Conservation (phyloP, 2,113 vertebrate genomes). For the Holacanthus passer region DNA sequence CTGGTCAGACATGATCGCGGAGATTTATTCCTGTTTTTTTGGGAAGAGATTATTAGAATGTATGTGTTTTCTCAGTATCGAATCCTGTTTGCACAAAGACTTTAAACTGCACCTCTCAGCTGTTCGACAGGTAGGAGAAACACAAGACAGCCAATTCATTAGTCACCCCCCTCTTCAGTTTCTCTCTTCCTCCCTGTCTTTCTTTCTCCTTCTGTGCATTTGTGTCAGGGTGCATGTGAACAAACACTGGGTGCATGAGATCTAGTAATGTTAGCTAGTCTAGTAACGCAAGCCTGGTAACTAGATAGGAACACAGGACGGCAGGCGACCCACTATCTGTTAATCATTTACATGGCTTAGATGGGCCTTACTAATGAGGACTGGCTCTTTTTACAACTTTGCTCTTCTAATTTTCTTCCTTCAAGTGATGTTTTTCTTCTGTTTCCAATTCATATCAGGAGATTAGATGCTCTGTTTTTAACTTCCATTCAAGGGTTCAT, state of each 20-base stretch:
- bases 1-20: conserved; percentile 41
- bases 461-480: neutral
- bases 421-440: neutral
- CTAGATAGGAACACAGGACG: conserved; percentile 68
- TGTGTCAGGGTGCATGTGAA: conserved; percentile 53
- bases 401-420: neutral
- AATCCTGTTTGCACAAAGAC: conserved; percentile 39
- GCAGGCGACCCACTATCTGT: conserved; percentile 35
- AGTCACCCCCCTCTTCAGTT: conserved; percentile 54
- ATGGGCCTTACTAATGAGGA: conserved; percentile 15
- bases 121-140: conserved; percentile 55
- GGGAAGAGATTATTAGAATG: conserved; percentile 35
- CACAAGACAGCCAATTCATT: conserved; percentile 57
- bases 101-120: conserved; percentile 21
- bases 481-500: conserved; percentile 4
- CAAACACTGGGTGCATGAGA: conserved; percentile 41
- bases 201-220: conserved; percentile 18
- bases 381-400: conserved; percentile 14
- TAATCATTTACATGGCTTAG: conserved; percentile 68
- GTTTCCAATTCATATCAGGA: neutral
- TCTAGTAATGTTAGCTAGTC: conserved; percentile 69
- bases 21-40: conserved; percentile 47
- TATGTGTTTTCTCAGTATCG: conserved; percentile 23
- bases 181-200: conserved; percentile 18
- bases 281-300: conserved; percentile 74